phyloP scores from a whole-genome alignment of 2,888 invertebrate genomes.

The Augiades crinisus region DNA sequence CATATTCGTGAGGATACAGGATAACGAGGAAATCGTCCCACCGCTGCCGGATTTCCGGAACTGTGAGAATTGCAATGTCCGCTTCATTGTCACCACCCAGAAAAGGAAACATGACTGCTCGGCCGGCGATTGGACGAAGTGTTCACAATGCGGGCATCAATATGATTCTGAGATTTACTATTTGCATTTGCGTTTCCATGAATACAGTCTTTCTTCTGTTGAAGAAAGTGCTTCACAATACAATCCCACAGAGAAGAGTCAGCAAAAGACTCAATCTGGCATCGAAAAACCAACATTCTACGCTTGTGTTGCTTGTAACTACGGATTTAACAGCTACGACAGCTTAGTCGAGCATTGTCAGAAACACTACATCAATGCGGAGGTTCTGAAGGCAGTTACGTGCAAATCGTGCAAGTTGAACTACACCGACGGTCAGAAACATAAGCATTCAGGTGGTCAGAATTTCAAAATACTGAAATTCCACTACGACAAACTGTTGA shows the following conservation, averaged over 20 bases:
- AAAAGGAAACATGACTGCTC: constrained; percentile 2
- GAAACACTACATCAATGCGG: constrained; percentile 42
- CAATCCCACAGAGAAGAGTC: too few relatives aligned
- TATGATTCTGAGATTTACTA: constrained; percentile 39
- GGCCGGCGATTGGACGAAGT: background rate
- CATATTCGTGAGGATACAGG: constrained; percentile 35
- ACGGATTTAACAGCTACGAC: constrained; percentile 49
- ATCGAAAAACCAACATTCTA: too few relatives aligned
- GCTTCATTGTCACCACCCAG: too few relatives aligned
- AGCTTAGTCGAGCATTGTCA: constrained; percentile 53
- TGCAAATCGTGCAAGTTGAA: constrained; percentile 47
- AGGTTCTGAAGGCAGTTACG: constrained; percentile 24
- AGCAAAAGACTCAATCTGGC: too few relatives aligned
- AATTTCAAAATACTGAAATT: constrained; percentile 47
- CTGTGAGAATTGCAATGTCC: constrained; percentile 43
- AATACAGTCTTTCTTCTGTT: constrained; percentile 24
- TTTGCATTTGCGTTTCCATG: constrained; percentile 44
- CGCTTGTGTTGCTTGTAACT: constrained; percentile 44
- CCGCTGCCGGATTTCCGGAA: constrained; percentile 37
- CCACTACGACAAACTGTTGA: constrained; percentile 40
- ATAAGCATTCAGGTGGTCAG: background rate
- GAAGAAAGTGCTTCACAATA: too few relatives aligned
- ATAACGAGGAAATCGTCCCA: constrained; percentile 31
- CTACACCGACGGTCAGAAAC: constrained; percentile 35
- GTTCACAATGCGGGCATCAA: constrained; percentile 18